Base-by-base conservation (phyloP, 2,797 vertebrate species). In the Cossypha niveicapilla region DNA sequence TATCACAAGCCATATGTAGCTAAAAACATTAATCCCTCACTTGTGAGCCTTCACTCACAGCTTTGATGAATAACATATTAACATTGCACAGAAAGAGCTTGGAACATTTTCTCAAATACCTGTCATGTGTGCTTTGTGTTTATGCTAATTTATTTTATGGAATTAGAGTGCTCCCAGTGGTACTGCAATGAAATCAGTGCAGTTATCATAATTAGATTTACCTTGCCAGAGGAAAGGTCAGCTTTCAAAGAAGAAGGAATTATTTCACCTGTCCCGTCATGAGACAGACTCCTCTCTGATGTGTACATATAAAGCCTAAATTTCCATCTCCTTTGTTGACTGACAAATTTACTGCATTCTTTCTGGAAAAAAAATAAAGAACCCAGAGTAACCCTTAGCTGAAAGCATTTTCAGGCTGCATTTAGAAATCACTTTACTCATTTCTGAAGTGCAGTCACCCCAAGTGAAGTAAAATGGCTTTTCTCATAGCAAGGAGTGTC, bases 111-210 rank as follows among this genome's bases (percentile, higher is more conserved):
- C 75, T 41, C 24, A 9, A 57, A 67, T 14, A 86, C 47, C 37
- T 70, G 37, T 70, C 71, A 62, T 44, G 73, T 71, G 37, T 44
- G 48, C 57, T 95, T 88, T 92, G 71, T 94, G 65, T 83, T 92
- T 84, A 92, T 92, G 92, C 67, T 93, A 93, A 89, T 95, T 74
- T 85, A 32, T 92, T 94, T 92, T 73, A 87, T 65, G 90, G 77
- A 66, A 88, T 73, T 85, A 82, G 77, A 96, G 63, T 92, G 83
- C 86, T 95, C 86, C 77, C 77, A 63, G 90, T 76, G 90, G 86
- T 53, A 53, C 53, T 50, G 71, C 80, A 79, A 85, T 93, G 80
- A 94, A 96, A 96, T 93, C 63, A 70, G 50, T 39, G 73, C 54
- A 68, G 61, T 88, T 91, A n/a, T 3, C 57, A 32, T 87, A 84